Base-by-base conservation (phyloP, 2,113 vertebrate genomes). In the Crotalus helleri region DNA sequence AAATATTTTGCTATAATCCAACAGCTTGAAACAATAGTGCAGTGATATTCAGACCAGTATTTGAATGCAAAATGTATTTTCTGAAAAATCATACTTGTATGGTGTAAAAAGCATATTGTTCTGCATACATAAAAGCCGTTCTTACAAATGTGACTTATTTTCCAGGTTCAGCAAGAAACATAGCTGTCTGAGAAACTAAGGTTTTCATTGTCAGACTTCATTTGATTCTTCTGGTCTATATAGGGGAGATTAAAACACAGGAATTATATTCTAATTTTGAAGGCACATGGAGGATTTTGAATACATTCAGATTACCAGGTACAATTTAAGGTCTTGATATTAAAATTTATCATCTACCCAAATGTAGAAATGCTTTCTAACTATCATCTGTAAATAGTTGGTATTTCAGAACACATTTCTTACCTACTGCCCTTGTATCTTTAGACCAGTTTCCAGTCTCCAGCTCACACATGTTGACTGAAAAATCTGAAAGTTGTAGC, bases 71-170 rank as follows among this genome's bases (percentile, higher is more conserved):
- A 86, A 94, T 87, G 13, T 88, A 93, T 59, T 92, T 95, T 96
- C 95, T 92, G 90, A 94, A 93, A 89, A 89, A 57, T 54, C 90
- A 15, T 29, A 85, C 17, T 9, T 64, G n/a, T 93, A 85, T 91
- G 93, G 92, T 91, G n/a, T 88, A 93, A 92, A 94, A 94, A 96
- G 91, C 85, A 89, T 85, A 92, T 19, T 94, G 21, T 91, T 94
- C 92, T 93, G 90, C 91, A 59, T 92, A 92, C 90, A 93, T 94
- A 87, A n/a, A 91, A 95, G 90, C 6, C 33, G 85, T 95, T 96
- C 95, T 87, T 89, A 94, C 91, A 92, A 89, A 90, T 94, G 89
- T 89, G 0, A 74, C 64, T 96, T 96, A 96, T 95, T 95, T 95
- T 91, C 61, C 92, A 93, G 4, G 33, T 91, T 96, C 92, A 88